Conservation (phyloP, 2,113 vertebrate species). For the Asarcornis scutulata region DNA sequence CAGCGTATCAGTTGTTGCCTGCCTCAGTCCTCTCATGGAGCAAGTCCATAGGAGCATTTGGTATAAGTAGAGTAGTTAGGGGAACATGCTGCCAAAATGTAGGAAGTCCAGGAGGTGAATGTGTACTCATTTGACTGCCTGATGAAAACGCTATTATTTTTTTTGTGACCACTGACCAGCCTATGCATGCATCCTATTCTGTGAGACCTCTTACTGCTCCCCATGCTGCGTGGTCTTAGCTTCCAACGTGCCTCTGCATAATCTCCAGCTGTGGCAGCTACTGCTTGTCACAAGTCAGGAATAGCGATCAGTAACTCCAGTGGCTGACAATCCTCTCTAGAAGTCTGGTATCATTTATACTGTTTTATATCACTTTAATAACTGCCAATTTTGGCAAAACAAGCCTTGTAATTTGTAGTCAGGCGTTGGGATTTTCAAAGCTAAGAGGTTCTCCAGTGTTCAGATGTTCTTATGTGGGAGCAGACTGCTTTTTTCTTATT, state of each 20-base stretch:
- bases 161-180: background rate
- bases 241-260: background rate
- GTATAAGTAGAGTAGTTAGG: background rate
- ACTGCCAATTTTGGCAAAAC: background rate
- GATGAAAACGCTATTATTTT: background rate
- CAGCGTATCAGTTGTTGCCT: rapidly evolving
- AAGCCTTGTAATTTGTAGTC: background rate
- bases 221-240: background rate
- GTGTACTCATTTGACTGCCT: background rate
- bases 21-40: background rate
- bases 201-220: background rate
- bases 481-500: background rate
- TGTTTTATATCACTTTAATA: background rate
- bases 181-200: rapidly evolving
- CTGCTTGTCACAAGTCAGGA: background rate
- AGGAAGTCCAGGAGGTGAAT: background rate
- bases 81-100: background rate
- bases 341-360: rapidly evolving
- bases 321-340: background rate
- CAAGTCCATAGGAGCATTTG: background rate
- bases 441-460: background rate
- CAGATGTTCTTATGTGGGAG: background rate
- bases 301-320: background rate
- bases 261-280: background rate
- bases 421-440: background rate